These are phyloP conservation scores for Casuarius casuarius DNA, from an alignment of 2,113 vertebrate species.

Conservation along the genomic window DNA sequence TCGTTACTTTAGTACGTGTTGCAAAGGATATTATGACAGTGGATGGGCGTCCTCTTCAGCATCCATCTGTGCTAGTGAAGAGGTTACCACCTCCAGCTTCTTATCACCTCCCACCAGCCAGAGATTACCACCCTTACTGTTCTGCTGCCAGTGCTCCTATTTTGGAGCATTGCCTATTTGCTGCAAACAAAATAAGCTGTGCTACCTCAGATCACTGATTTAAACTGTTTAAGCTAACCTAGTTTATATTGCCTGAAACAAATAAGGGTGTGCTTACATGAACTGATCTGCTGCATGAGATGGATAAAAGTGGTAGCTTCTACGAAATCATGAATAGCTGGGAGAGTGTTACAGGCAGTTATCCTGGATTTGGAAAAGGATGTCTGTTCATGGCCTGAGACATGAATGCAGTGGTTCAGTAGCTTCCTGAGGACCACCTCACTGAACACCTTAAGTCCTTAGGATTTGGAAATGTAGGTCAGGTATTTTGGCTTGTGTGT, in stretches of 20 bases:
- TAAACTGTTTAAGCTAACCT: background rate
- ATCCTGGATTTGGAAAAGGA: background rate
- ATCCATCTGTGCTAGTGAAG: background rate
- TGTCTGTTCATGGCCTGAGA: background rate
- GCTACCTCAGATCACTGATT: background rate
- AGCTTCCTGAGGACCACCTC: background rate
- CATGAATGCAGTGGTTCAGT: fast-evolving
- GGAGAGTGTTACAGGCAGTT: background rate
- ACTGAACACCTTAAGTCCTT: background rate
- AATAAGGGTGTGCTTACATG: background rate
- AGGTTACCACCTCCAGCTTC: conserved; percentile 30
- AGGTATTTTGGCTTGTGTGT: background rate
- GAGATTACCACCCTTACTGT: background rate
- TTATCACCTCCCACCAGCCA: conserved; percentile 7
- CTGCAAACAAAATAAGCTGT: background rate
- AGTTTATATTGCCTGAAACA: background rate
- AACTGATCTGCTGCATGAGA: background rate
- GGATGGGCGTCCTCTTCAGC: background rate
- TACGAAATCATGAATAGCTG: background rate
- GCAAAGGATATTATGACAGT: background rate
- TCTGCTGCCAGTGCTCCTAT: background rate
- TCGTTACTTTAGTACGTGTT: background rate
- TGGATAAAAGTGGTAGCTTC: background rate
- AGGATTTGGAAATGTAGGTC: background rate
- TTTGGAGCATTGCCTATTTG: background rate